Evolutionary conservation across 2,797 vertebrate species (phyloP).

Genomic region (Squalus acanthias): DNA sequence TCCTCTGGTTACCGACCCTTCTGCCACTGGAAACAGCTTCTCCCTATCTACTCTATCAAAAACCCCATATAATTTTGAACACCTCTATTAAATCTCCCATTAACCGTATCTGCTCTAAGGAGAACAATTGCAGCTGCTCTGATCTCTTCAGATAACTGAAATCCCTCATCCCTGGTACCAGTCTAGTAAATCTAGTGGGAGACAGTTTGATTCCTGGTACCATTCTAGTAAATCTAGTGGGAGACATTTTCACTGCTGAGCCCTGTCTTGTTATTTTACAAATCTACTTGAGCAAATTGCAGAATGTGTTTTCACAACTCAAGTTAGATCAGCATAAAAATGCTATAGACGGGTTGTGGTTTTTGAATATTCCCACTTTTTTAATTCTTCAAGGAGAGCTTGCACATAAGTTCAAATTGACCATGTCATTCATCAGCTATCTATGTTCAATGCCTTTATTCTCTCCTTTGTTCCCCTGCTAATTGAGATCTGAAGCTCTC

Average conservation of each 20-base stretch:
- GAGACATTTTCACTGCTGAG: not conserved
- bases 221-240: not conserved
- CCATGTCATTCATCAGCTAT: not conserved
- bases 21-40: not conserved
- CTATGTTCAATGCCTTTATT: not conserved
- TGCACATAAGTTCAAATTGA: not conserved
- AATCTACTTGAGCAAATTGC: not conserved
- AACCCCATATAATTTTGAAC: not conserved
- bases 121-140: no score
- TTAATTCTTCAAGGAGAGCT: not conserved
- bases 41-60: no score
- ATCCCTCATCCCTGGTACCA: no score
- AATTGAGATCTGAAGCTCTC: not conserved
- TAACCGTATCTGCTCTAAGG: no score
- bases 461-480: not conserved
- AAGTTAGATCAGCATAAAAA: not conserved
- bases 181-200: no score
- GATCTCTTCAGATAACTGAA: no score
- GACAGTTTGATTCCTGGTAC: not conserved
- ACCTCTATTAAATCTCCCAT: no score
- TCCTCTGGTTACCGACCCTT: not conserved
- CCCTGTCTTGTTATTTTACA: not conserved
- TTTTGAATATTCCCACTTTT: not conserved
- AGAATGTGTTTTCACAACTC: not conserved
- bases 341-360: not conserved